phyloP scores from a whole-genome alignment of 2,888 invertebrate species.

The Holacanthella duospinosa region DNA sequence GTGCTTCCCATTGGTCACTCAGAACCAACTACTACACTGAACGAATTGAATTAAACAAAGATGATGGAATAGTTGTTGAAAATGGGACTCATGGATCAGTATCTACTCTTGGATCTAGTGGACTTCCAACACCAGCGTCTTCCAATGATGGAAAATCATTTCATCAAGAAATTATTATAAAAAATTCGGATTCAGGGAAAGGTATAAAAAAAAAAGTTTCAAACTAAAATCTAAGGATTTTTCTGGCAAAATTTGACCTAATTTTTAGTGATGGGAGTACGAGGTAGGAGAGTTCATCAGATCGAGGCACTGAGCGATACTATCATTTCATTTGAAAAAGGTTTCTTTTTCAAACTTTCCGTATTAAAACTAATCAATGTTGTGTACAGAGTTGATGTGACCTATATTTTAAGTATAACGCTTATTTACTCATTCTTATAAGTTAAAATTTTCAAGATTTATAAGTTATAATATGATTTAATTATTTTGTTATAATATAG shows the following conservation, averaged over 20 bases:
- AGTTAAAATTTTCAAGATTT: no score
- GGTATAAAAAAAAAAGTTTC: conserved; percentile 48
- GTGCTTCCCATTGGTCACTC: conserved; percentile 83
- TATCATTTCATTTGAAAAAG: conserved; percentile 98
- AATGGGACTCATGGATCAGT: not conserved
- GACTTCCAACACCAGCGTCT: not conserved
- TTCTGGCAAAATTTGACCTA: not conserved
- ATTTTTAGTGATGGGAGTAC: conserved; percentile 88
- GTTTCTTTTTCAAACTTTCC: conserved; percentile 55
- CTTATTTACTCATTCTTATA: no score
- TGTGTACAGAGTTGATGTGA: no score
- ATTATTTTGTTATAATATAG: no score
- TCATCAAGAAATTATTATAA: conserved; percentile 87
- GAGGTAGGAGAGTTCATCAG: conserved; percentile 94
- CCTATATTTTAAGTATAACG: no score
- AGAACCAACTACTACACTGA: conserved; percentile 68
- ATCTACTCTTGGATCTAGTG: not conserved
- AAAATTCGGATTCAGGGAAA: conserved; percentile 92
- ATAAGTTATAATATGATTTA: no score
- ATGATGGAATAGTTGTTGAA: conserved; percentile 41
- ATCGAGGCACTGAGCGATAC: conserved; percentile 97
- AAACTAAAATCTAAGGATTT: no score
- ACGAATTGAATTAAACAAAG: conserved; percentile 41
- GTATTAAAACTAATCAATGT: no score
- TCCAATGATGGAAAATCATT: conserved; percentile 47